These are phyloP conservation scores for Polyergus mexicanus DNA, from an alignment of 1,140 invertebrate species.

Conservation along the genomic window DNA sequence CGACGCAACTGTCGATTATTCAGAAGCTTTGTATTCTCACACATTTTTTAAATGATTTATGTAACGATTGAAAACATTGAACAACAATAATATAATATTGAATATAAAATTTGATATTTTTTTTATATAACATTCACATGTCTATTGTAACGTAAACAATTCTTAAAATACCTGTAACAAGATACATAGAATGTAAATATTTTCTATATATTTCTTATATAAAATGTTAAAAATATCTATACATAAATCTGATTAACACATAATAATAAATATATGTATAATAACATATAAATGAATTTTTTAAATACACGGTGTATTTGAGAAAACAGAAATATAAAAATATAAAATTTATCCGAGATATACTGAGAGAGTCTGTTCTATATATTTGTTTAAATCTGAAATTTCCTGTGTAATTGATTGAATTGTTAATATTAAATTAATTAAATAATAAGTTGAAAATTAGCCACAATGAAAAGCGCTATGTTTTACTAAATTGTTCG, in stretches of 20 bases:
- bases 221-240: not conserved
- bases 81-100: not conserved
- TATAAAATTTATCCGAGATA: too few species aligned
- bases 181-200: not conserved
- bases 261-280: too few species aligned
- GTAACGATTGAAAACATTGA: not conserved
- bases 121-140: slow-evolving; percentile 7
- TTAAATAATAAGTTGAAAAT: not conserved
- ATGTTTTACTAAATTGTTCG: too few species aligned
- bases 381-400: too few species aligned
- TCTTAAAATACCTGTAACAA: not conserved
- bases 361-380: too few species aligned
- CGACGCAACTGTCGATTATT: not conserved
- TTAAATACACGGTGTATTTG: too few species aligned
- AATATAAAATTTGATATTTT: not conserved
- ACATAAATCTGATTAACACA: not conserved
- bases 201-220: not conserved
- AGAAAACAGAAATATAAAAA: too few species aligned
- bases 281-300: too few species aligned
- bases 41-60: slow-evolving; percentile 9
- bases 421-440: not conserved
- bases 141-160: not conserved
- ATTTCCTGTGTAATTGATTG: too few species aligned
- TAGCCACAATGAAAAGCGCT: too few species aligned
- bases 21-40: not conserved